These are phyloP conservation scores for Lordiphosa clarofinis DNA, from an alignment of 1,140 invertebrate genomes.

Conservation along the genomic window DNA sequence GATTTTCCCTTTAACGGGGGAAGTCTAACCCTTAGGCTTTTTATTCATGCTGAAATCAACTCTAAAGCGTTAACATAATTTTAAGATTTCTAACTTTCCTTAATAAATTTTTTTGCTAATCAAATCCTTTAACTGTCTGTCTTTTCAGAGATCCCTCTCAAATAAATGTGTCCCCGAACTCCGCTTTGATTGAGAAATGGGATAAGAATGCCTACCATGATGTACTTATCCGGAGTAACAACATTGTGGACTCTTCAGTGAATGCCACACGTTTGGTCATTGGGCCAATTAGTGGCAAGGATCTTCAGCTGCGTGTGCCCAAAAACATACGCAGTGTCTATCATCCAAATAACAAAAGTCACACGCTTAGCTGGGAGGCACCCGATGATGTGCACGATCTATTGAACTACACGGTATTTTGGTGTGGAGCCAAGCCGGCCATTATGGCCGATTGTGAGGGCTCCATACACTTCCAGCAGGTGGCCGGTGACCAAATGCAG, in stretches of 20 bases:
- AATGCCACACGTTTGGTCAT: slow-evolving; percentile 55
- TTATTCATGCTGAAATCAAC: too few species aligned
- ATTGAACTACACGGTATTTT: slow-evolving; percentile 68
- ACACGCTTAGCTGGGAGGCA: slow-evolving; percentile 63
- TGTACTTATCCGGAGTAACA: slow-evolving; percentile 55
- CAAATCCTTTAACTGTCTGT: not conserved
- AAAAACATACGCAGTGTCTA: slow-evolving; percentile 62
- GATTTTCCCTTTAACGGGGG: too few species aligned
- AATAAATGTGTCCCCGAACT: slow-evolving; percentile 42
- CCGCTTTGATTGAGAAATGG: slow-evolving; percentile 56
- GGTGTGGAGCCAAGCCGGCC: slow-evolving; percentile 57
- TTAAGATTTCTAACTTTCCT: too few species aligned
- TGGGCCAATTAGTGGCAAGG: slow-evolving; percentile 37
- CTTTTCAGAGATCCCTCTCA: slow-evolving; percentile 26
- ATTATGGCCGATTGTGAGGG: slow-evolving; percentile 57
- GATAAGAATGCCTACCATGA: slow-evolving; percentile 38
- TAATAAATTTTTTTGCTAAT: not conserved
- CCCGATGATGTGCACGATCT: slow-evolving; percentile 37
- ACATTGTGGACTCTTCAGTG: slow-evolving; percentile 47
- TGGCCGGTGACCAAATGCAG: slow-evolving; percentile 23
- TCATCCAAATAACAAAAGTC: slow-evolving; percentile 53
- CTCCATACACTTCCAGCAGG: slow-evolving; percentile 54
- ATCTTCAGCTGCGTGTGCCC: slow-evolving; percentile 30
- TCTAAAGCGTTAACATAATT: too few species aligned
- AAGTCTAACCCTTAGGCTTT: too few species aligned